These are phyloP conservation scores for Mastomys coucha DNA, from an alignment of 2,113 vertebrate species.

Conservation along the genomic window DNA sequence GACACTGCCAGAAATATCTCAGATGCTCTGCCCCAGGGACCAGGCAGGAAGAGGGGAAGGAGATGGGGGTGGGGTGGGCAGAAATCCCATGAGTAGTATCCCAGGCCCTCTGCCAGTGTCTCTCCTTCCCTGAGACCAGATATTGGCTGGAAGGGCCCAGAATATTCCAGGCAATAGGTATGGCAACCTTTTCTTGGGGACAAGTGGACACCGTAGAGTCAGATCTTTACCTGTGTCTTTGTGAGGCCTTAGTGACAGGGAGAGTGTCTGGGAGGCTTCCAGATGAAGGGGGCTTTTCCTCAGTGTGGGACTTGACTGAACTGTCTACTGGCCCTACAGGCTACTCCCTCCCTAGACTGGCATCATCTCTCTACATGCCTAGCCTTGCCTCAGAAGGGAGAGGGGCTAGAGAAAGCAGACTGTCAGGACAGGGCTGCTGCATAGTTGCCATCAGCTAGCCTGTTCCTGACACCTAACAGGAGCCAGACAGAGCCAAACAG, in stretches of 20 bases:
- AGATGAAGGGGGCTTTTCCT: neutral
- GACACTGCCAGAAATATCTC: constrained; percentile 75
- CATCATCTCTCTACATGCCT: neutral
- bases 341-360: neutral
- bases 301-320: neutral
- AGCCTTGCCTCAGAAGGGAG: neutral
- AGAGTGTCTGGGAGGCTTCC: neutral
- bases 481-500: neutral
- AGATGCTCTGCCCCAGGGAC: constrained; percentile 72
- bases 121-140: neutral
- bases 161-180: neutral
- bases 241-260: neutral
- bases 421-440: too few relatives aligned
- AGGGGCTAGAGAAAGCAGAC: neutral
- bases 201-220: neutral
- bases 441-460: neutral
- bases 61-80: constrained; percentile 17
- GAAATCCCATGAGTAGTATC: neutral
- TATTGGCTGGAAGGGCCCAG: neutral
- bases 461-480: neutral
- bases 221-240: neutral
- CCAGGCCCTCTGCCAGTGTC: constrained; percentile 58
- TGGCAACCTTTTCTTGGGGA: neutral
- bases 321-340: neutral
- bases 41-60: constrained; percentile 73